Percentiles rank a stretch among this genome's conserved stretches.
Evolutionary conservation across 1,140 invertebrate species (phyloP).

Genomic region (Lordiphosa clarofinis): DNA sequence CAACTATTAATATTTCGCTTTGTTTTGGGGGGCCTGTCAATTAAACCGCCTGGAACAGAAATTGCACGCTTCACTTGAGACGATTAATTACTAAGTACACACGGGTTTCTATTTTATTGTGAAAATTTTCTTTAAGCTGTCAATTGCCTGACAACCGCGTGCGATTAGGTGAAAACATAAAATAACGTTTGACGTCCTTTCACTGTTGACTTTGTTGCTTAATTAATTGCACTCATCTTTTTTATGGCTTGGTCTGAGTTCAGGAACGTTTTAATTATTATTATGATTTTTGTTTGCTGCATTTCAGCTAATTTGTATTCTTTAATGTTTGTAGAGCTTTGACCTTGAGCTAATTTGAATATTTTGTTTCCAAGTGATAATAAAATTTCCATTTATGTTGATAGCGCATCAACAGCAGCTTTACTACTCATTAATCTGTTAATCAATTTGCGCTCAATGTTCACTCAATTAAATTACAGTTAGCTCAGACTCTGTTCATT

Average conservation of each 20-base stretch:
- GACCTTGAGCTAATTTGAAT: conserved; percentile 64
- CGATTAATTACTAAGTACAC: conserved; percentile 17
- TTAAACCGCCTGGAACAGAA: conserved; percentile 4
- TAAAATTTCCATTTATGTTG: conserved; percentile 57
- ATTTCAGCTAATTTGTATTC: conserved; percentile 8
- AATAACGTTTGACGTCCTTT: conserved; percentile 2
- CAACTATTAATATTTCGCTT: conserved; percentile 1
- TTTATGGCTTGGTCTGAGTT: conserved; percentile 19
- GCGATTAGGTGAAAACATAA: conserved; percentile 30
- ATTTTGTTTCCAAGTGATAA: conserved; percentile 46
- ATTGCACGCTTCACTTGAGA: conserved; percentile 8
- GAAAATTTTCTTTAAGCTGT: background rate
- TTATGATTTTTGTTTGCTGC: conserved; percentile 29
- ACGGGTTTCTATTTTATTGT: too few species aligned
- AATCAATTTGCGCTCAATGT: conserved; percentile 65
- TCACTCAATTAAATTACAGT: conserved; percentile 56
- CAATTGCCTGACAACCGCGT: conserved; percentile 12
- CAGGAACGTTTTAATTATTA: conserved; percentile 39
- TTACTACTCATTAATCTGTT: conserved; percentile 56
- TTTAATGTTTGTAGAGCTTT: conserved; percentile 15
- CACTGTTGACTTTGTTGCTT: conserved; percentile 21
- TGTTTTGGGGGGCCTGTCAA: conserved; percentile 22
- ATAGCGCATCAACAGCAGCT: background rate
- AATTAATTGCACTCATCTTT: conserved; percentile 42
- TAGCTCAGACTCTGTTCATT: conserved; percentile 29